Conservation (phyloP, 2,113 vertebrate species). For the Mola mola region DNA sequence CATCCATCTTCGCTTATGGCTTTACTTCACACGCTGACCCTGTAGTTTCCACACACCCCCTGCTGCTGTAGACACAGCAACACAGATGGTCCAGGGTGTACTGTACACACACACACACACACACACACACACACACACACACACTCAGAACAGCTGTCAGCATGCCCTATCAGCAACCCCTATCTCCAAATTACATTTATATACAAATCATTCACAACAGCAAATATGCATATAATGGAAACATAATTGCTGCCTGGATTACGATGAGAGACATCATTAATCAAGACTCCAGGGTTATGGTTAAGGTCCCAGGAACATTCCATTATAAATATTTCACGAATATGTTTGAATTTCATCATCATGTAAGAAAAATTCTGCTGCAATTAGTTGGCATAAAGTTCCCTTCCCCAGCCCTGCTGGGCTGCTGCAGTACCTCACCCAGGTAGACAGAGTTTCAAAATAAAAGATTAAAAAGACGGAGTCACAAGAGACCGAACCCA, state of each 20-base stretch:
- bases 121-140: conserved; percentile 22
- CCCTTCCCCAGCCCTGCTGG: too few relatives aligned
- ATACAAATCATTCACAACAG: too few relatives aligned
- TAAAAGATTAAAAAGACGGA: conserved; percentile 26
- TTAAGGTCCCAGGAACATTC: too few relatives aligned
- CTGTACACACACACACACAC: conserved; percentile 15
- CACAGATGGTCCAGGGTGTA: conserved; percentile 55
- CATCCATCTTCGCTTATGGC: conserved; percentile 46
- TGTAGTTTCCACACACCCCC: conserved; percentile 22
- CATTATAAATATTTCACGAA: too few relatives aligned
- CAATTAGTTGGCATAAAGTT: too few relatives aligned
- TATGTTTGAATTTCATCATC: too few relatives aligned
- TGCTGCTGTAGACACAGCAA: conserved; percentile 16
- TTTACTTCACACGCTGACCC: conserved; percentile 19
- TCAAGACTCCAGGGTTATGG: too few relatives aligned
- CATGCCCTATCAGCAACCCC: neutral
- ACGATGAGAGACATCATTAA: too few relatives aligned
- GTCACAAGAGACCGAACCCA: neutral
- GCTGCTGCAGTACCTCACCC: neutral
- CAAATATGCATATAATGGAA: too few relatives aligned
- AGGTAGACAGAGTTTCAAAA: conserved; percentile 7
- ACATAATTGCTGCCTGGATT: too few relatives aligned
- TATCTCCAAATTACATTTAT: conserved; percentile 4
- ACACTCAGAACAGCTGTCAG: conserved; percentile 30
- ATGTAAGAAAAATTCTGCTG: too few relatives aligned